Evolutionary conservation across 2,797 vertebrate species (phyloP).

Genomic region (Malacoctenus gilli): DNA sequence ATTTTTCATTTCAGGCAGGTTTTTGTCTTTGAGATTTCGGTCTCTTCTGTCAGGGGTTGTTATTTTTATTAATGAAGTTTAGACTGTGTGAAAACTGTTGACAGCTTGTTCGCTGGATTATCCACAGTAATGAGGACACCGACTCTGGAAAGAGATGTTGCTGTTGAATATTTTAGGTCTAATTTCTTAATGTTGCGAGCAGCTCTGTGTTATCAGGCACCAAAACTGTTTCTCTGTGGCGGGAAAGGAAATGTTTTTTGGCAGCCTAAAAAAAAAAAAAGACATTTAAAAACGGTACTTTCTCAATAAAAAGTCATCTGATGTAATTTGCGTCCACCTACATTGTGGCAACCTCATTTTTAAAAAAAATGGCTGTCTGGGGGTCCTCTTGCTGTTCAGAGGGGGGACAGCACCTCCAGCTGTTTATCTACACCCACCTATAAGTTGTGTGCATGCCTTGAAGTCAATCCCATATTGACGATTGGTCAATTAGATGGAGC

Average conservation of each 20-base stretch:
- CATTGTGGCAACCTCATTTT: not conserved
- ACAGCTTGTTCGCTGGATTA: conserved; percentile 32
- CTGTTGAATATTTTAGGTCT: conserved; percentile 11
- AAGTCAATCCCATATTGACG: conserved; percentile 38
- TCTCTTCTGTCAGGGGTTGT: not conserved
- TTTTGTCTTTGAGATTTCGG: conserved; percentile 19
- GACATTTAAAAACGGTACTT: not conserved
- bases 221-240: not conserved
- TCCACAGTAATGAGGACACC: conserved; percentile 30
- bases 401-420: conserved; percentile 18
- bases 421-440: conserved; percentile 14
- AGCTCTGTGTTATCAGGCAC: not conserved
- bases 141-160: conserved; percentile 15
- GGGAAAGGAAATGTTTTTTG: not conserved
- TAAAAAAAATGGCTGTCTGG: conserved; percentile 11
- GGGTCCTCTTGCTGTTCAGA: conserved; percentile 27
- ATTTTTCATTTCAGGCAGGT: not conserved
- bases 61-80: conserved; percentile 17
- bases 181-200: conserved; percentile 7
- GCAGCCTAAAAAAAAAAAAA: not conserved
- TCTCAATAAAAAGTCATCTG: not conserved
- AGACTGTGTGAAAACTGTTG: conserved; percentile 20
- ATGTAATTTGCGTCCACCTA: not conserved
- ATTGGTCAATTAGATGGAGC: conserved; percentile 50
- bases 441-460: not conserved